Conservation (phyloP, 2,797 vertebrate genomes). For the Rhinella marina region DNA sequence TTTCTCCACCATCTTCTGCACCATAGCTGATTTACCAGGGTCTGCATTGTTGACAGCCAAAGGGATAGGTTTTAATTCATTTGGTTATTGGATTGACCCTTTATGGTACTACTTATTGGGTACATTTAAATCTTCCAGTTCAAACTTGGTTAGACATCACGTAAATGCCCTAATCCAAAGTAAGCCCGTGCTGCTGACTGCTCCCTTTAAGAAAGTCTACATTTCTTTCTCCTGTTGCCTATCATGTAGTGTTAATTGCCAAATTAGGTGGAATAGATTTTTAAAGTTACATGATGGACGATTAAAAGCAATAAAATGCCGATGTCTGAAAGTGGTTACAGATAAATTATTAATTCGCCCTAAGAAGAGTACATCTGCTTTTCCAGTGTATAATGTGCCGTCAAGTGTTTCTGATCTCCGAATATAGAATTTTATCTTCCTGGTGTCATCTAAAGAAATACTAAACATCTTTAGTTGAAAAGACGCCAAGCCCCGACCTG, state of each 20-base stretch:
- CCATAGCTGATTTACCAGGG: too few relatives aligned
- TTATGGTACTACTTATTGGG: too few relatives aligned
- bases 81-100: too few relatives aligned
- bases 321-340: slow-evolving; percentile 28
- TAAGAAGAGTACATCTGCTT: slow-evolving; percentile 4
- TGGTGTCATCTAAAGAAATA: slow-evolving; percentile 63
- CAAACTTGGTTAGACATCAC: not conserved
- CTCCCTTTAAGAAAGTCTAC: not conserved
- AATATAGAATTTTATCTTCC: slow-evolving; percentile 58
- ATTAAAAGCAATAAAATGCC: slow-evolving; percentile 7
- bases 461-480: slow-evolving; percentile 71
- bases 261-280: slow-evolving; percentile 5
- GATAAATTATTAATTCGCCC: slow-evolving; percentile 28
- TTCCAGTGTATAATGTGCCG: slow-evolving; percentile 27
- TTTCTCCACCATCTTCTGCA: too few relatives aligned
- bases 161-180: not conserved
- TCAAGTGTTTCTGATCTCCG: slow-evolving; percentile 18
- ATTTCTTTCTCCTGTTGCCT: too few relatives aligned
- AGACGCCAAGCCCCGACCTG: slow-evolving; percentile 65
- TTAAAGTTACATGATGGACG: slow-evolving; percentile 22
- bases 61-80: too few relatives aligned
- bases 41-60: too few relatives aligned
- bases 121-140: too few relatives aligned
- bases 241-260: not conserved
- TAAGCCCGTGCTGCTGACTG: not conserved